Base-by-base conservation (phyloP, 1,140 invertebrate genomes). In the Penaeus vannamei region DNA sequence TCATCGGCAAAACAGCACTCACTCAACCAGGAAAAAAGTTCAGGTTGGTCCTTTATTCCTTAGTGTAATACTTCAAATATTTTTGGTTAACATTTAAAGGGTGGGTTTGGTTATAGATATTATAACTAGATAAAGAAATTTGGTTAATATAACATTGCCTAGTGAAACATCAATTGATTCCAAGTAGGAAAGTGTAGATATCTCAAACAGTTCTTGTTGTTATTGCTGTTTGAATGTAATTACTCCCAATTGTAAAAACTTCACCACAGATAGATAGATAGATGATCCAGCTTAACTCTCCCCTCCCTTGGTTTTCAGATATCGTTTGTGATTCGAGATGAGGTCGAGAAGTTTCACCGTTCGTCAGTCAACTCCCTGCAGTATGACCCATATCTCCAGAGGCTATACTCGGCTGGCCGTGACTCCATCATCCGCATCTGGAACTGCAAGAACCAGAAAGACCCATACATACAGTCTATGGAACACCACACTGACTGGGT, bases 401-500 rank as follows among this genome's bases (percentile, higher is more conserved):
- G 98, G 92, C 94, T 99, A 29, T 99, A 99, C 94, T 98, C 98
- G 1, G 99, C 98, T 88, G 98, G 98, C n/a, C 94, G 98, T 90
- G 99, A 99, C 94, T 98, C 98, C 72, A 99, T 99, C 91, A 99
- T 99, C 92, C 95, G 99, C 85, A 98, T 99, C 93, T 99, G 98
- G 98, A 98, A 99, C 89, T 93, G 93, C 85, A 93, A 93, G 88
- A 93, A 93, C 86, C 93, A 94, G 83, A 95, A 96, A 92, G 97
- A 98, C 92, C 95, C 96, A 76, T 99, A 98, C 93, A 95, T 98
- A 66, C 97, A 98, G 92, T 98, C 98, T 2, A 97, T 98, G 96
- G 97, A 98, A 92, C 82, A 99, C 94, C 99, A 99, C 92, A 99
- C 98, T 26, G 99, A 99, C 93, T 99, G 99, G 99, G 98, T 99